Percentiles rank a stretch among this genome's conserved stretches.
These are phyloP conservation scores for Rhinolophus ferrumequinum DNA, from an alignment of 2,113 vertebrate species.

Conservation along the genomic window DNA sequence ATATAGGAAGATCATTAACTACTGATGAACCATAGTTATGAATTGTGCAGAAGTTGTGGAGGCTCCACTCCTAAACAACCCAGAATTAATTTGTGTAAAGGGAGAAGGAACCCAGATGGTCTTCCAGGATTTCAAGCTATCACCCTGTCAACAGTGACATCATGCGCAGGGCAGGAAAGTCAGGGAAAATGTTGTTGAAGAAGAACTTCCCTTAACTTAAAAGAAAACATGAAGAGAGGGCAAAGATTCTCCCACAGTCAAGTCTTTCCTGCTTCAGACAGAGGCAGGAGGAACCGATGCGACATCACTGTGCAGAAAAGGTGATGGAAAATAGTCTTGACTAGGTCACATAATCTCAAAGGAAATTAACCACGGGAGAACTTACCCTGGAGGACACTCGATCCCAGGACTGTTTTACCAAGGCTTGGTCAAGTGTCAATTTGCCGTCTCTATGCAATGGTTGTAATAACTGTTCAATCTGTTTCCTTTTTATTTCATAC, in stretches of 20 bases:
- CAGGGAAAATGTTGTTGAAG: not conserved
- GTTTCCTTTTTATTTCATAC: constrained; percentile 95
- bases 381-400: constrained; percentile 93
- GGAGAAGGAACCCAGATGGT: not conserved
- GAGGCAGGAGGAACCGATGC: not conserved
- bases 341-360: not conserved
- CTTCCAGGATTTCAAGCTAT: not conserved
- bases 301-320: not conserved
- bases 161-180: rapidly evolving
- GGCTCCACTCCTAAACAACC: not conserved
- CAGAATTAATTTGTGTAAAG: not conserved
- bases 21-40: not conserved
- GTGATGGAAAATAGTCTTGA: not conserved
- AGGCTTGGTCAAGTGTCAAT: constrained; percentile 95
- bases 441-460: constrained; percentile 93
- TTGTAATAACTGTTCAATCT: constrained; percentile 91
- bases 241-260: not conserved
- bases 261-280: not conserved
- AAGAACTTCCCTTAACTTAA: not conserved
- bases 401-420: constrained; percentile 97
- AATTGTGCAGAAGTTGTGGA: not conserved
- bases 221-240: not conserved
- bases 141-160: not conserved
- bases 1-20: not conserved
- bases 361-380: not conserved